Percentiles rank a stretch among this genome's conserved stretches.
Evolutionary conservation across 2,888 invertebrate genomes (phyloP).

Genomic region (Invenusta paracnida): DNA sequence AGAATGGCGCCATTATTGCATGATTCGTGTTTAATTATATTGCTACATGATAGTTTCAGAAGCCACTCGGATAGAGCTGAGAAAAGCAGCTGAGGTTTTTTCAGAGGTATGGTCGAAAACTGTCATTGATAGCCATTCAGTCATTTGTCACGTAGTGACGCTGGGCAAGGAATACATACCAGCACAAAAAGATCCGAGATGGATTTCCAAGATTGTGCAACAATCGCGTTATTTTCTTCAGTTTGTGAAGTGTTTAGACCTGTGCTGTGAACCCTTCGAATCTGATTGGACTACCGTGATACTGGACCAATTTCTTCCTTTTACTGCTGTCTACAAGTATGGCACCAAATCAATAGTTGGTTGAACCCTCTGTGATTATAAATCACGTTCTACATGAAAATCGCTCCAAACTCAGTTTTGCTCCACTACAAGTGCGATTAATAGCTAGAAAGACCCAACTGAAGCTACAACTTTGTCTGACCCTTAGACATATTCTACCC

Average conservation of each 20-base stretch:
- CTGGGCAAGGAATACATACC: constrained; percentile 6
- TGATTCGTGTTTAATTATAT: constrained; percentile 50
- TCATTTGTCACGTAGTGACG: constrained; percentile 29
- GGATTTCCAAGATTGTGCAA: not conserved
- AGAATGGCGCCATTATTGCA: constrained; percentile 56
- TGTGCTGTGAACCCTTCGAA: not conserved
- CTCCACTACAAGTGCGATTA: not conserved
- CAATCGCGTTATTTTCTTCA: not conserved
- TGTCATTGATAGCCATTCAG: constrained; percentile 49
- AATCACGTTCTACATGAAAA: not conserved
- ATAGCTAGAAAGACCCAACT: not conserved
- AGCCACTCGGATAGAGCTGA: constrained; percentile 48
- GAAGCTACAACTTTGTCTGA: not conserved
- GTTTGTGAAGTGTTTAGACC: not conserved
- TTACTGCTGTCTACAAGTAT: constrained; percentile 17
- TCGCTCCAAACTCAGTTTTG: not conserved
- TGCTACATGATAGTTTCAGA: constrained; percentile 31
- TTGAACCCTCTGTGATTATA: constrained; percentile 16
- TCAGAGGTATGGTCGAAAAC: constrained; percentile 63
- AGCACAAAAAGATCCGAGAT: constrained; percentile 5
- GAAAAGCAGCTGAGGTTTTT: constrained; percentile 60
- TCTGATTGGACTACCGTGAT: not conserved
- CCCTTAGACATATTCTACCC: not conserved
- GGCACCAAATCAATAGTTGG: not conserved
- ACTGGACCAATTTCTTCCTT: not conserved